Conservation (phyloP, 2,113 vertebrate species). For the Melospiza melodia region DNA sequence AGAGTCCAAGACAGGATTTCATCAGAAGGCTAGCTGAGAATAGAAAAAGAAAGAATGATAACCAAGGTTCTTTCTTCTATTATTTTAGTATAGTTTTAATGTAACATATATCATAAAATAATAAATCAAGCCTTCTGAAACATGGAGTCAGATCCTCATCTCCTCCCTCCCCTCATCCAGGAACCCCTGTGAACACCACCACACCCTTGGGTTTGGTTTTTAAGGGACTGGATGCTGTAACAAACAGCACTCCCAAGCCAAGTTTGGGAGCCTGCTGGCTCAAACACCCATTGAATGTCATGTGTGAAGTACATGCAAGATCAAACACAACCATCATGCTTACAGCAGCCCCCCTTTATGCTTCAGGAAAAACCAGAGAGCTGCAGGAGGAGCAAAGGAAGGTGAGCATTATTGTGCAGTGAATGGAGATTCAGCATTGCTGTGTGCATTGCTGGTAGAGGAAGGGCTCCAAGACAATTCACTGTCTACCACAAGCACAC, state of each 20-base stretch:
- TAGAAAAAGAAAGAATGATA: too few species aligned
- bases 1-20: too few species aligned
- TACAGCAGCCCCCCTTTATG: not conserved
- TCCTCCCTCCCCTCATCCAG: too few species aligned
- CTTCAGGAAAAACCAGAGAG: not conserved
- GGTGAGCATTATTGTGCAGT: accelerated
- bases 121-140: too few species aligned
- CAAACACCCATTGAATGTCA: not conserved
- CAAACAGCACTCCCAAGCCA: not conserved
- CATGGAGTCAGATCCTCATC: too few species aligned
- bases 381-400: not conserved
- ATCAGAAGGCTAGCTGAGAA: too few species aligned
- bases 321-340: not conserved
- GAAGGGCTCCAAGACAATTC: not conserved
- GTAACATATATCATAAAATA: too few species aligned
- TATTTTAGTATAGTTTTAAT: too few species aligned
- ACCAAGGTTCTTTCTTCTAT: too few species aligned
- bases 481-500: accelerated
- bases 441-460: not conserved
- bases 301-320: not conserved
- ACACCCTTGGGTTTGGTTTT: not conserved
- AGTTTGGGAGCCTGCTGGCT: not conserved
- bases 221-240: not conserved
- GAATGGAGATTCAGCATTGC: not conserved
- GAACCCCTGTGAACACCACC: too few species aligned